Percentiles rank a stretch among this genome's conserved stretches.
phyloP scores from a whole-genome alignment of 2,113 vertebrate genomes.

The Neotragus pygmaeus region DNA sequence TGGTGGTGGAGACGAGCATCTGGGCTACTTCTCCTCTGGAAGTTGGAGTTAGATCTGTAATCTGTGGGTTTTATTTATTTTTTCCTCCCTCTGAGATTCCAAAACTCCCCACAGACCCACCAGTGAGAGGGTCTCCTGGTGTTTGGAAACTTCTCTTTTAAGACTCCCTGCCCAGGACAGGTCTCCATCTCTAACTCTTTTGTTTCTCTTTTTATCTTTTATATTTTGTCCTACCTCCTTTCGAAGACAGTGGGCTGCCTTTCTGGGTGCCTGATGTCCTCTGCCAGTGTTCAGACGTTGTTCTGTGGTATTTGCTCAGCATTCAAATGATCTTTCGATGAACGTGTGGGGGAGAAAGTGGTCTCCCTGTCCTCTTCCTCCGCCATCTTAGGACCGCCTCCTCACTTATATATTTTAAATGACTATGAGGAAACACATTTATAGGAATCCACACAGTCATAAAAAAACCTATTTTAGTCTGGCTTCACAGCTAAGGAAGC shows the following conservation, averaged over 20 bases:
- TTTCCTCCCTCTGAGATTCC: background rate
- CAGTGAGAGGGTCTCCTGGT: background rate
- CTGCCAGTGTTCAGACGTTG: background rate
- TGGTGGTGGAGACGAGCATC: no score
- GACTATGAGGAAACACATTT: background rate
- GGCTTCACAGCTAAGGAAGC: background rate
- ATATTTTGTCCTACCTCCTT: background rate
- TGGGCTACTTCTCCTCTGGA: no score
- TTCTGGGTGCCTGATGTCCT: background rate
- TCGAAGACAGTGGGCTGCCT: background rate
- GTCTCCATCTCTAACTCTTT: background rate
- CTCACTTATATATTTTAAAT: background rate
- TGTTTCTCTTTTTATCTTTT: background rate
- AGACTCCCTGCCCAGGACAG: background rate
- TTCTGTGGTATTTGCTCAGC: background rate
- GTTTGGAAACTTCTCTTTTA: background rate
- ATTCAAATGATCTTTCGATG: background rate
- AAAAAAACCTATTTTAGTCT: background rate
- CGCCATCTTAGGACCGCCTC: rapidly evolving
- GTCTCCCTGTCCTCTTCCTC: background rate
- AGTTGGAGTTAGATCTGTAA: background rate
- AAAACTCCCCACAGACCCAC: background rate
- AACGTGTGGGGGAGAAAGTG: background rate
- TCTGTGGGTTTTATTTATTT: background rate
- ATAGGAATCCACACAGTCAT: background rate